Evolutionary conservation across 2,797 vertebrate genomes (phyloP), one percentile per base, ranked within the genome.

Genomic region (Acanthornis magna): DNA sequence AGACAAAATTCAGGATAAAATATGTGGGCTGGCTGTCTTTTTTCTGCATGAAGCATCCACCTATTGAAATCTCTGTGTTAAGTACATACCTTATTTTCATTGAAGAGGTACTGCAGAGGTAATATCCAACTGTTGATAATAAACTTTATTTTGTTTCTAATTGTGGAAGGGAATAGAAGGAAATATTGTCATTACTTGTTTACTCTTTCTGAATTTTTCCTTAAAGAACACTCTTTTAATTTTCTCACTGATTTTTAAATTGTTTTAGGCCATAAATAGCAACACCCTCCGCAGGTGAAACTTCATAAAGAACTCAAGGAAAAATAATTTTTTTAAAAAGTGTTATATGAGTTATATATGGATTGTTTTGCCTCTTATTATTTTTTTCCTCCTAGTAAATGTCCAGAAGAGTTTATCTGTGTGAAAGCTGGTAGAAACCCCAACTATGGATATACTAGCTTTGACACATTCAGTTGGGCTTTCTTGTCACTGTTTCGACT

Each of bases 381-480:
- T 45, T 36, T 9, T 25, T 32, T 19, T 14, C 5, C 9, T 70
- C 17, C 10, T 47, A 99, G 99, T 95, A 98, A 98, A 74, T 99
- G 99, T 97, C 99, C 99, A 63, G 99, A 99, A 89, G 98, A 97
- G 2, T 99, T 92, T 85, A 2, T 0, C 0, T 99, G 99, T 94
- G 0, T 94, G 9, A 98, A 97, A 95, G 94, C 61, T 55, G 99
- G 99, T 82, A 87, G 0, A 47, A 99, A 99, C 91, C 99, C 99
- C 3, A 97, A 99, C 96, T 99, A 98, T 75, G 98, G 97, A 68
- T 99, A 99, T 93, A 99, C 99, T 14, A 99, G 99, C 91, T 99
- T 99, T 97, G 99, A 99, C 94, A 98, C 98, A 2, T 99, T 99
- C 91, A 98, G 98, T 36, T 99, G 99, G 99, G 99, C 99, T 51